phyloP scores from a whole-genome alignment of 2,888 invertebrate genomes.

The Leptinotarsa juncta region DNA sequence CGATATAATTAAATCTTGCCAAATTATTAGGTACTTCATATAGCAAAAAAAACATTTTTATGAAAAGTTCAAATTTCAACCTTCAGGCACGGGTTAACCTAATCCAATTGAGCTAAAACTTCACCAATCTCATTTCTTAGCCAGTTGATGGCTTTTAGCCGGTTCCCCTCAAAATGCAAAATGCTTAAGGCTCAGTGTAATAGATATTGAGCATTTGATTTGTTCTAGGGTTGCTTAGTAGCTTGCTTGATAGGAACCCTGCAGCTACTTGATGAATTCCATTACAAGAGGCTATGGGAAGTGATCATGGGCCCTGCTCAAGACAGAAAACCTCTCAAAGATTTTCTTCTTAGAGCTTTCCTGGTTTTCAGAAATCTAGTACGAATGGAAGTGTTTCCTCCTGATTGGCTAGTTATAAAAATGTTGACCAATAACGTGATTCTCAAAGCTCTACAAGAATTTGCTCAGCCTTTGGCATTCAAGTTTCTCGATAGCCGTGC shows the following conservation, averaged over 20 bases:
- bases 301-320: constrained; percentile 76
- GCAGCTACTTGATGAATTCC: constrained; percentile 87
- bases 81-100: too few relatives aligned
- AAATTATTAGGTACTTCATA: too few relatives aligned
- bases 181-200: background rate
- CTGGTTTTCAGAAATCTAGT: constrained; percentile 84
- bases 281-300: constrained; percentile 89
- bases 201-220: constrained; percentile 5
- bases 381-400: constrained; percentile 83
- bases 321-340: constrained; percentile 85
- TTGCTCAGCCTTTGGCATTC: constrained; percentile 88
- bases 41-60: too few relatives aligned
- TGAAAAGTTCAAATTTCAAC: too few relatives aligned
- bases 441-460: constrained; percentile 85
- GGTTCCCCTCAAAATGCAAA: too few relatives aligned
- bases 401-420: constrained; percentile 91
- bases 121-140: too few relatives aligned
- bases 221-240: constrained; percentile 82
- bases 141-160: too few relatives aligned
- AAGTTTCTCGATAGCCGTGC: constrained; percentile 80
- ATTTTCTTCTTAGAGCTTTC: constrained; percentile 86
- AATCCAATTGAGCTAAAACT: too few relatives aligned
- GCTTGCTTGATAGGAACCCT: constrained; percentile 87
- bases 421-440: constrained; percentile 90
- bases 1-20: too few relatives aligned